These are phyloP conservation scores for Puntigrus tetrazona DNA, from an alignment of 2,113 vertebrate species.

Conservation along the genomic window DNA sequence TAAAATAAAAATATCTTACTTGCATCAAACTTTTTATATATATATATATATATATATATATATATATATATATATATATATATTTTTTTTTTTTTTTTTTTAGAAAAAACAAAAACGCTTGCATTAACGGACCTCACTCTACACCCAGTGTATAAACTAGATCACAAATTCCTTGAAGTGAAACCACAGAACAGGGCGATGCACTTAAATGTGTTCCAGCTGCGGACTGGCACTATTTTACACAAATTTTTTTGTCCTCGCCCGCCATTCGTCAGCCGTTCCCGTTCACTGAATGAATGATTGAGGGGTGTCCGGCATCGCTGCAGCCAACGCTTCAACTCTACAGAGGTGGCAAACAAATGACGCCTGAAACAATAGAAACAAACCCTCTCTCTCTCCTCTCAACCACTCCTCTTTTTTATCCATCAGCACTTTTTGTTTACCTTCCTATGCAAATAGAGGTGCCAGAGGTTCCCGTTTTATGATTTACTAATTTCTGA, in stretches of 20 bases:
- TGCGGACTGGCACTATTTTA: not conserved
- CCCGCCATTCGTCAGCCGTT: slow-evolving; percentile 51
- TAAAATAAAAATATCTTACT: no score
- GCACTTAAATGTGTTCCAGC: not conserved
- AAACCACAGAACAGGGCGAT: not conserved
- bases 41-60: no score
- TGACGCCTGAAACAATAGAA: slow-evolving; percentile 56
- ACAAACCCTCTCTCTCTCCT: slow-evolving; percentile 3
- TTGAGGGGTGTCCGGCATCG: slow-evolving; percentile 45
- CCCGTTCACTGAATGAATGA: slow-evolving; percentile 40
- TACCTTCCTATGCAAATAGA: slow-evolving; percentile 47
- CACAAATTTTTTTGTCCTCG: not conserved
- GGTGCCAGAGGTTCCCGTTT: slow-evolving; percentile 15
- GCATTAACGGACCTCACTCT: not conserved
- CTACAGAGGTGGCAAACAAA: slow-evolving; percentile 56
- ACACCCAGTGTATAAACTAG: not conserved
- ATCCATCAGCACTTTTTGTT: slow-evolving; percentile 36
- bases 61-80: no score
- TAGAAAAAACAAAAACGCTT: not conserved
- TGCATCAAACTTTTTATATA: not conserved
- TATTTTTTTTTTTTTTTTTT: no score
- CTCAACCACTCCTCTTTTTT: not conserved
- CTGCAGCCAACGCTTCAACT: slow-evolving; percentile 24
- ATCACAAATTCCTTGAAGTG: not conserved
- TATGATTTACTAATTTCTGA: slow-evolving; percentile 48